These are phyloP conservation scores for Lepetodrilus schrolli DNA, from an alignment of 2,888 invertebrate genomes.

Conservation along the genomic window DNA sequence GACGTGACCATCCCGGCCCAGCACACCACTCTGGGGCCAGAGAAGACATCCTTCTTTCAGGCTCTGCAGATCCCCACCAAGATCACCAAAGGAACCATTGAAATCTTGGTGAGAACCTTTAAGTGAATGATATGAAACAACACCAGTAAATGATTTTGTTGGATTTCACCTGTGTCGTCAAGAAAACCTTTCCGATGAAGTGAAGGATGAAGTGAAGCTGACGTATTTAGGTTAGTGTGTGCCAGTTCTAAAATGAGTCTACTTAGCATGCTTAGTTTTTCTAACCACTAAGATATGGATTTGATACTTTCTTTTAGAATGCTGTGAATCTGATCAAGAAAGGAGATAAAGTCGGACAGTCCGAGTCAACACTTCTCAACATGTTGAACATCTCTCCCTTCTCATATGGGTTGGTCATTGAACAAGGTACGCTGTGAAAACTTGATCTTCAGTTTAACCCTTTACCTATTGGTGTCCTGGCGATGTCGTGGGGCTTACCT, in stretches of 20 bases:
- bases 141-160: too few relatives aligned
- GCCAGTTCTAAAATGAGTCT: too few relatives aligned
- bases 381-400: slow-evolving; percentile 99
- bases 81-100: slow-evolving; percentile 99
- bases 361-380: slow-evolving; percentile 97
- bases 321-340: slow-evolving; percentile 81
- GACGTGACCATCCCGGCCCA: slow-evolving; percentile 98
- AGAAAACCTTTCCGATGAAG: too few relatives aligned
- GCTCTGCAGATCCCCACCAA: slow-evolving; percentile 99
- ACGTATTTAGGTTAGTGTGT: too few relatives aligned
- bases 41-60: slow-evolving; percentile 99
- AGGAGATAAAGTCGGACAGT: slow-evolving; percentile 98
- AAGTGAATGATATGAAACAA: too few relatives aligned
- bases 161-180: too few relatives aligned
- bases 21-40: slow-evolving; percentile 98
- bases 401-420: slow-evolving; percentile 95
- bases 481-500: too few relatives aligned
- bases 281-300: too few relatives aligned
- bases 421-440: slow-evolving; percentile 82
- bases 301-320: slow-evolving; percentile 71
- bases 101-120: slow-evolving; percentile 92
- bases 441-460: too few relatives aligned
- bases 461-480: too few relatives aligned
- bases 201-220: too few relatives aligned
- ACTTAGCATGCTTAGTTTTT: too few relatives aligned